Evolutionary conservation across 2,888 invertebrate species (phyloP).

Genomic region (Resseliella maxima): DNA sequence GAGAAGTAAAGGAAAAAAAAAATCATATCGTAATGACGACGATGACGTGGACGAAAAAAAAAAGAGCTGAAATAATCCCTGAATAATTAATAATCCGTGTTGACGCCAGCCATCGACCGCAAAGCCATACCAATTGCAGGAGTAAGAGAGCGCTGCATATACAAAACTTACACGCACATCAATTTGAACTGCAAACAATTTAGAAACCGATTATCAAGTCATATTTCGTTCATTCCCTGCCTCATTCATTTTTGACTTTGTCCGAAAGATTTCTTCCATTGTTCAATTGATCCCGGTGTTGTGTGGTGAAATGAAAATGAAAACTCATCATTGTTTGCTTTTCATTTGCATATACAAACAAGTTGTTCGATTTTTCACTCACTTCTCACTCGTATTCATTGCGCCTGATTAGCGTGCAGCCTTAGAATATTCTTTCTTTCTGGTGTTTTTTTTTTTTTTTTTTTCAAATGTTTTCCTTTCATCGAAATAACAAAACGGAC

Average conservation of each 20-base stretch:
- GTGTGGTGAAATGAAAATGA: background rate
- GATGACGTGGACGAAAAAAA: conserved; percentile 33
- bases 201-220: conserved; percentile 17
- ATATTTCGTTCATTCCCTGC: background rate
- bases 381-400: background rate
- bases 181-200: background rate
- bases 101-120: conserved; percentile 32
- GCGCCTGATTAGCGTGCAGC: background rate
- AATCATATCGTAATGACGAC: background rate
- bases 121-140: background rate
- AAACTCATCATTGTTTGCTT: conserved; percentile 22
- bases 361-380: background rate
- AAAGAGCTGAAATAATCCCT: conserved; percentile 49
- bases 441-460: background rate
- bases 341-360: conserved; percentile 48
- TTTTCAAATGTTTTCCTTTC: background rate
- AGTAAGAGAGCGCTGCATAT: too few relatives aligned
- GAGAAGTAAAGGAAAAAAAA: background rate
- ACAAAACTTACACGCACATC: background rate
- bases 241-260: background rate
- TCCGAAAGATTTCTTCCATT: background rate
- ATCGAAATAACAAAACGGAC: background rate
- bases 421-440: background rate
- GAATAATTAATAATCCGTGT: conserved; percentile 51
- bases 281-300: background rate